A percentile compares a stretch with the other conserved stretches of the same genome.
Evolutionary conservation across 2,797 vertebrate genomes (phyloP).

Genomic region (Hoplostethus atlanticus): DNA sequence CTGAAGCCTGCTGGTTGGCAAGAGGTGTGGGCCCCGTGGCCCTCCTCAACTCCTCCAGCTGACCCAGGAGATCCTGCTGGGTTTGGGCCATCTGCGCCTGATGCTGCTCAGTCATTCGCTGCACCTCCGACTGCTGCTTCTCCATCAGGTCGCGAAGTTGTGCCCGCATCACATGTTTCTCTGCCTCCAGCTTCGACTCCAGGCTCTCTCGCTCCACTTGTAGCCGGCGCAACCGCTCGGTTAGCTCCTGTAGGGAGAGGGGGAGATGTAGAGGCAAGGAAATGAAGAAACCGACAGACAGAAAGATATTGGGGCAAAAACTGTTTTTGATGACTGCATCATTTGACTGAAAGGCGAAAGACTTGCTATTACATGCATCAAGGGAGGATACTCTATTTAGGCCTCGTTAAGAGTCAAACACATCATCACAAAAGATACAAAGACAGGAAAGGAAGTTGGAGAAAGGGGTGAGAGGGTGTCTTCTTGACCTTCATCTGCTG

Average conservation of each 20-base stretch:
- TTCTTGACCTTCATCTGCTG: conserved; percentile 85
- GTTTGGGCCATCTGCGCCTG: conserved; percentile 82
- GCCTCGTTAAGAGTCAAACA: not conserved
- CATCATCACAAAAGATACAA: not conserved
- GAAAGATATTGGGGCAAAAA: not conserved
- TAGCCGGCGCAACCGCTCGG: conserved; percentile 83
- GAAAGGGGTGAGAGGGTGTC: not conserved
- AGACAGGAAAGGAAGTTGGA: not conserved
- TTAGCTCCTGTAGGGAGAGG: conserved; percentile 79
- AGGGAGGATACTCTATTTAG: not conserved
- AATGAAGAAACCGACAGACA: not conserved
- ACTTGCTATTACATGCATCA: not conserved
- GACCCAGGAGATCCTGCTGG: conserved; percentile 82
- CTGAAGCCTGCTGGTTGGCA: conserved; percentile 31
- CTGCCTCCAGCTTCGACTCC: conserved; percentile 91
- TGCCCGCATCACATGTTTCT: conserved; percentile 93
- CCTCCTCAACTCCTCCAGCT: conserved; percentile 81
- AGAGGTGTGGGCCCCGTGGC: conserved; percentile 23
- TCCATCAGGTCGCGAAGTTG: conserved; percentile 92
- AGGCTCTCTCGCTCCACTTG: conserved; percentile 90
- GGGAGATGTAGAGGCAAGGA: not conserved
- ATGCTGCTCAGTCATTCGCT: conserved; percentile 80
- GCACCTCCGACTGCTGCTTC: conserved; percentile 89
- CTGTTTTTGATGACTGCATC: not conserved
- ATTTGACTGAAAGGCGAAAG: not conserved